A percentile compares a stretch with the other conserved stretches of the same genome.
Conservation (phyloP, 2,797 vertebrate species). For the Huso huso region DNA sequence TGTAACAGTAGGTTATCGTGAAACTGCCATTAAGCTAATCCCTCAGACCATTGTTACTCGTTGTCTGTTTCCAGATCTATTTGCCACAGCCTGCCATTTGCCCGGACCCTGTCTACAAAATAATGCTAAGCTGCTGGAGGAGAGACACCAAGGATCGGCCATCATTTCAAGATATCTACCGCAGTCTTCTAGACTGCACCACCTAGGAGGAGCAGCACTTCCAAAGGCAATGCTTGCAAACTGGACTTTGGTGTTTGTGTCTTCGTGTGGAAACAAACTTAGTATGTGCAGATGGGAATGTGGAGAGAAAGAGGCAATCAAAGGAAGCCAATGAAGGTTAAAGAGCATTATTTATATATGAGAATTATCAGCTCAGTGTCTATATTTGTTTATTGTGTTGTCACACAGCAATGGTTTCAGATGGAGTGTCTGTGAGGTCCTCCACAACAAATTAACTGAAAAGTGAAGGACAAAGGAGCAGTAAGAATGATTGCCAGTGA, state of each 20-base stretch:
- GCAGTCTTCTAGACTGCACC: slow-evolving; percentile 67
- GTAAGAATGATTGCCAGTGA: too few relatives aligned
- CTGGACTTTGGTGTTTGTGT: neutral
- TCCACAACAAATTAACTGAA: too few relatives aligned
- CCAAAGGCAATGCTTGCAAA: too few relatives aligned
- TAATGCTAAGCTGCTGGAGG: slow-evolving; percentile 96
- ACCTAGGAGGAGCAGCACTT: slow-evolving; percentile 23
- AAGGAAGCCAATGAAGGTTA: neutral
- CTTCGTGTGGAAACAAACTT: neutral
- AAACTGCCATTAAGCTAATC: too few relatives aligned
- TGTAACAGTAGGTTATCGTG: too few relatives aligned
- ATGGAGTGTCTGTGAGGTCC: too few relatives aligned
- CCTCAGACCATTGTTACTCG: too few relatives aligned
- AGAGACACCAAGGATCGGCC: slow-evolving; percentile 88
- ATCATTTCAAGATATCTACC: slow-evolving; percentile 86
- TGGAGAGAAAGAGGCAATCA: neutral
- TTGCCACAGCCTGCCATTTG: slow-evolving; percentile 86
- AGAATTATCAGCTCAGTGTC: too few relatives aligned
- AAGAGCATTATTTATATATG: too few relatives aligned
- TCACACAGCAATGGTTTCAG: too few relatives aligned
- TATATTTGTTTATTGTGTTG: too few relatives aligned
- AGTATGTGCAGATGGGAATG: neutral
- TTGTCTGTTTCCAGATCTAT: slow-evolving; percentile 64
- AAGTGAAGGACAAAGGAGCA: too few relatives aligned
- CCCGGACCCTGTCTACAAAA: slow-evolving; percentile 85